Evolutionary conservation across 2,888 invertebrate species (phyloP).

Genomic region (Drosophila subsilvestris): DNA sequence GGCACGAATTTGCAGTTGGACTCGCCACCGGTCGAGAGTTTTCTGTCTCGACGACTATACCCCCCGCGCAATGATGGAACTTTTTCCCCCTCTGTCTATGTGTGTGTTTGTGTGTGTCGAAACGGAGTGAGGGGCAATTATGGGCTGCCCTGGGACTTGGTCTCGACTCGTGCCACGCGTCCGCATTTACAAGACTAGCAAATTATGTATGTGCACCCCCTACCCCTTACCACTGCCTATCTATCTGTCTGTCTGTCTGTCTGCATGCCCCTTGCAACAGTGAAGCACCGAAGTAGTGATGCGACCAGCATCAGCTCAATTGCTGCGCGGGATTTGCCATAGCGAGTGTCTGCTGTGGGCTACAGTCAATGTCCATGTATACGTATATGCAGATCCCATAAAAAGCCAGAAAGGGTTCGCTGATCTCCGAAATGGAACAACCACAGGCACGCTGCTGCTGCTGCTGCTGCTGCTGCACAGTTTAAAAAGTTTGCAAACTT

Average conservation of each 20-base stretch:
- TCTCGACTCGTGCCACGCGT: conserved; percentile 72
- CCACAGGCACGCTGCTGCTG: conserved; percentile 10
- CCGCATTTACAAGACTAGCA: conserved; percentile 45
- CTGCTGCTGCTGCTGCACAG: conserved; percentile 37
- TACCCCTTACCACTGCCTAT: not conserved
- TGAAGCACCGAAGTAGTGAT: not conserved
- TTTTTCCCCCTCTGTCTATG: conserved; percentile 29
- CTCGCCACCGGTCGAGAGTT: conserved; percentile 46
- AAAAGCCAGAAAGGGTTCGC: conserved; percentile 35
- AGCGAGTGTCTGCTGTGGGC: conserved; percentile 1
- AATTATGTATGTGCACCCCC: conserved; percentile 36
- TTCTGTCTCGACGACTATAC: conserved; percentile 28
- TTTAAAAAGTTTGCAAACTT: conserved; percentile 39
- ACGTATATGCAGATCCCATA: conserved; percentile 19
- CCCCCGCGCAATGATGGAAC: conserved; percentile 50
- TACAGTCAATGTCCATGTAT: too few species aligned
- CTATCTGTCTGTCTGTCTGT: conserved; percentile 1
- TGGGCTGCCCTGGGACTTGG: conserved; percentile 24
- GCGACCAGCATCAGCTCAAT: not conserved
- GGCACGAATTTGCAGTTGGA: conserved; percentile 57
- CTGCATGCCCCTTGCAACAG: not conserved
- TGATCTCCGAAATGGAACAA: conserved; percentile 55
- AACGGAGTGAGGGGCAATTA: conserved; percentile 63
- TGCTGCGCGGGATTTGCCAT: too few species aligned
- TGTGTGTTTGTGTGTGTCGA: conserved; percentile 7